Evolutionary conservation across 2,888 invertebrate species (phyloP).

Genomic region (Ectemnius cavifrons): DNA sequence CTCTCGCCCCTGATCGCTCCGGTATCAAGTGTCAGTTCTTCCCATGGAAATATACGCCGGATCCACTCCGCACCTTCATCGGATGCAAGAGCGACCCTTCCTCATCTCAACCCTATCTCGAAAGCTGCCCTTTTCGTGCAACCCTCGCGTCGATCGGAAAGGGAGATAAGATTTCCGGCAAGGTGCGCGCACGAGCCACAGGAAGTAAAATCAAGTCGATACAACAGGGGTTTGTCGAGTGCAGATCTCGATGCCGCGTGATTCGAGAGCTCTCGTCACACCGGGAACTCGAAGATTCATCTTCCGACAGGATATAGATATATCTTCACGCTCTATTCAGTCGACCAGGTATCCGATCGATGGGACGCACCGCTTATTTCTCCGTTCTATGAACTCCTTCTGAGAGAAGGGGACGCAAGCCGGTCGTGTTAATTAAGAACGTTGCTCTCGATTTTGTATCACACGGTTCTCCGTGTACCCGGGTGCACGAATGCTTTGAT

Average conservation of each 20-base stretch:
- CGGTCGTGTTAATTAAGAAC: not conserved
- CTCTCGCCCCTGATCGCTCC: conserved; percentile 5
- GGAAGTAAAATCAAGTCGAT: conserved; percentile 53
- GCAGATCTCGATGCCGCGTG: not conserved
- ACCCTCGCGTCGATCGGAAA: conserved; percentile 52
- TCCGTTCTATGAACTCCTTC: not conserved
- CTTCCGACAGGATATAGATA: not conserved
- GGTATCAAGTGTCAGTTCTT: conserved; percentile 61
- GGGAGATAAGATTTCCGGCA: conserved; percentile 66
- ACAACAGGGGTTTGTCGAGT: not conserved
- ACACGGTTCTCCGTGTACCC: not conserved
- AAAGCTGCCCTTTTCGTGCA: conserved; percentile 18
- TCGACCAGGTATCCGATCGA: not conserved
- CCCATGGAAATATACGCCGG: conserved; percentile 31
- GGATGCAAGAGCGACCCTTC: conserved; percentile 48
- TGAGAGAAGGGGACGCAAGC: not conserved
- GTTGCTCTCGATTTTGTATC: not conserved
- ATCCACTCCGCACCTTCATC: conserved; percentile 28
- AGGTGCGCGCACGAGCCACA: conserved; percentile 47
- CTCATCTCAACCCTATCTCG: conserved; percentile 13
- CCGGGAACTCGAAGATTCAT: conserved; percentile 19
- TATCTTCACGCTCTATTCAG: no score
- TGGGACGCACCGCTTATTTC: not conserved
- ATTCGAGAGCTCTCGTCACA: not conserved
- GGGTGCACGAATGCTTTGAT: no score